These are phyloP conservation scores for Hydrolagus affinis DNA, from an alignment of 2,113 vertebrate genomes.

Conservation along the genomic window DNA sequence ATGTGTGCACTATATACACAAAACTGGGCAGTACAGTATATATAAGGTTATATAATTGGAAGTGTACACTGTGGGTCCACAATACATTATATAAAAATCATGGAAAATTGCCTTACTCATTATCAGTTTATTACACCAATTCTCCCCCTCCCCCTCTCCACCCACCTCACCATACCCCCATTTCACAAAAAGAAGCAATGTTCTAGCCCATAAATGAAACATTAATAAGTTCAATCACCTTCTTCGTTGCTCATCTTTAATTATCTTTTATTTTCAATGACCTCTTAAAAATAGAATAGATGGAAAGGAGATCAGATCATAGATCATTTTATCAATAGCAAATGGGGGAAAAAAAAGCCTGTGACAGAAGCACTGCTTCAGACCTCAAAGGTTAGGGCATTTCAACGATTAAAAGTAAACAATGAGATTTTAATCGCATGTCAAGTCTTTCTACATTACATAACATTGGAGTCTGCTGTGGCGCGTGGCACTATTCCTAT, in stretches of 20 bases:
- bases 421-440: slow-evolving; percentile 31
- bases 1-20: neutral
- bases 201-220: neutral
- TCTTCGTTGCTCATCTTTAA: neutral
- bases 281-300: slow-evolving; percentile 28
- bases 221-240: slow-evolving; percentile 14
- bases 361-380: slow-evolving; percentile 10
- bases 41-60: neutral
- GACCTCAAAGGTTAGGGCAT: slow-evolving; percentile 28
- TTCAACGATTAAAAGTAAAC: slow-evolving; percentile 33
- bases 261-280: slow-evolving; percentile 29
- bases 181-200: neutral
- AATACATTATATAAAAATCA: neutral
- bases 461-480: neutral
- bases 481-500: neutral
- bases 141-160: too few species aligned
- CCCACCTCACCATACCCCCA: neutral
- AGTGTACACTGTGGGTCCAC: neutral
- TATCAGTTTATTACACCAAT: neutral
- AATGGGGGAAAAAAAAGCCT: neutral
- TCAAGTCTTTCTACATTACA: slow-evolving; percentile 11
- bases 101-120: neutral
- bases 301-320: slow-evolving; percentile 19
- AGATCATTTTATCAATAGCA: slow-evolving; percentile 29
- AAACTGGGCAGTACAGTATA: neutral